Evolutionary conservation across 35 echinoderm and acorn worm genomes (phyloP).

Genomic region (Lytechinus pictus): DNA sequence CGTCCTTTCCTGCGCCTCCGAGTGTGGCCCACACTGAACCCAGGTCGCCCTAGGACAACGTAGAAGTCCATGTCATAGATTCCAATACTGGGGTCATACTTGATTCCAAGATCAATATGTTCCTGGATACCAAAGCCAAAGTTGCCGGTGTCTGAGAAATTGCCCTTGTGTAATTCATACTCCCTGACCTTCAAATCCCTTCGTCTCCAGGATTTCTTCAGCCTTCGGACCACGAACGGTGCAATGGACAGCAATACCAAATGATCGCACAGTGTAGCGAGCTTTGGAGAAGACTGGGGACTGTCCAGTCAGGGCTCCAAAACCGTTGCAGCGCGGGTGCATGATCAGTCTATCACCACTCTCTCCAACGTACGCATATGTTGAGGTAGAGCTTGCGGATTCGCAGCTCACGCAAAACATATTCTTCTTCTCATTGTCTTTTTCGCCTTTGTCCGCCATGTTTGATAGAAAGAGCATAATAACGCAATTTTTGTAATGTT

Average conservation of each 20-base stretch:
- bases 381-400: conserved; percentile 99
- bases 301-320: conserved; percentile 95
- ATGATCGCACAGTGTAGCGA: conserved; percentile 98
- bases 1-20: conserved; percentile 71
- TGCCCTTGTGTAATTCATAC: conserved; percentile 96
- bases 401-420: conserved; percentile 91
- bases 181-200: conserved; percentile 98
- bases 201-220: conserved; percentile 97
- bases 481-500: too few species aligned
- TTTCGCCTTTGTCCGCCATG: conserved; percentile 74
- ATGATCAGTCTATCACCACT: conserved; percentile 96
- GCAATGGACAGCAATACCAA: conserved; percentile 97
- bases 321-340: conserved; percentile 96
- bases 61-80: conserved; percentile 99
- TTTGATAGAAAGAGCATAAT: too few species aligned
- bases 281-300: conserved; percentile 99
- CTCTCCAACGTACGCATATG: conserved; percentile 98
- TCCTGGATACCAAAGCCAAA: conserved; percentile 99
- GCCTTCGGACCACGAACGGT: conserved; percentile 98
- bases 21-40: conserved; percentile 90
- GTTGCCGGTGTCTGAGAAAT: conserved; percentile 98
- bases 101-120: conserved; percentile 99
- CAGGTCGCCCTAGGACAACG: conserved; percentile 89
- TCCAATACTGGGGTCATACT: conserved; percentile 98
- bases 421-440: conserved; percentile 87